These are phyloP conservation scores for Lasioglossum calceatum DNA, from an alignment of 2,888 invertebrate genomes.

Conservation along the genomic window DNA sequence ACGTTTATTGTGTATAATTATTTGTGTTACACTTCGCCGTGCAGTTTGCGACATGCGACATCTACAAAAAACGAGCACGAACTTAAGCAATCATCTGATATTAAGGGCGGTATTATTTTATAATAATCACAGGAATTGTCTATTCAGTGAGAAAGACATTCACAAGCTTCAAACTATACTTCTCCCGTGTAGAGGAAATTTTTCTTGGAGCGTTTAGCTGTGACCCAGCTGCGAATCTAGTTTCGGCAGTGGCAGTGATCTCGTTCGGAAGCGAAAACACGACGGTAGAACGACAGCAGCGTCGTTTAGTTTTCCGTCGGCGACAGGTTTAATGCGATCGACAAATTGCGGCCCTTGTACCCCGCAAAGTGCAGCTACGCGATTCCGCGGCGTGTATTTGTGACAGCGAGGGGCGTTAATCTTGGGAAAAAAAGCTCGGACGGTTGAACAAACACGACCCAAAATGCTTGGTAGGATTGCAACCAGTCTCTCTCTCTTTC, in stretches of 20 bases:
- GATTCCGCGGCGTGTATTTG: slow-evolving; percentile 4
- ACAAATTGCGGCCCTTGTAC: slow-evolving; percentile 6
- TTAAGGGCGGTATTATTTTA: no score
- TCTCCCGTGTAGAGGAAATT: no score
- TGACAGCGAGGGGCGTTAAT: slow-evolving; percentile 15
- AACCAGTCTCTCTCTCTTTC: not conserved
- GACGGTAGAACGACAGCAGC: not conserved
- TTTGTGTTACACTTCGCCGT: no score
- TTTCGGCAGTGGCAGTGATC: not conserved
- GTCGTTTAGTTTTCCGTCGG: slow-evolving; percentile 1
- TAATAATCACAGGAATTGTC: not conserved
- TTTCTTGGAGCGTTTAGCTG: no score
- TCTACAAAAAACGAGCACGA: no score
- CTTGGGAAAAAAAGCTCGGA: slow-evolving; percentile 12
- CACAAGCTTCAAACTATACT: not conserved
- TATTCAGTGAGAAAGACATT: not conserved
- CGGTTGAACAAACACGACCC: slow-evolving; percentile 14
- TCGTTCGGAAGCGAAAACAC: not conserved
- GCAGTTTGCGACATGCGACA: no score
- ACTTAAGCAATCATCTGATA: no score
- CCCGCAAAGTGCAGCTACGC: slow-evolving; percentile 24
- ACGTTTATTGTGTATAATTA: no score
- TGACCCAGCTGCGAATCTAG: not conserved
- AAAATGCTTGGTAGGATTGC: slow-evolving; percentile 10
- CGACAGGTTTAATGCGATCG: slow-evolving; percentile 1